Base-by-base conservation (phyloP, 2,888 invertebrate genomes). In the Erebia ligea region DNA sequence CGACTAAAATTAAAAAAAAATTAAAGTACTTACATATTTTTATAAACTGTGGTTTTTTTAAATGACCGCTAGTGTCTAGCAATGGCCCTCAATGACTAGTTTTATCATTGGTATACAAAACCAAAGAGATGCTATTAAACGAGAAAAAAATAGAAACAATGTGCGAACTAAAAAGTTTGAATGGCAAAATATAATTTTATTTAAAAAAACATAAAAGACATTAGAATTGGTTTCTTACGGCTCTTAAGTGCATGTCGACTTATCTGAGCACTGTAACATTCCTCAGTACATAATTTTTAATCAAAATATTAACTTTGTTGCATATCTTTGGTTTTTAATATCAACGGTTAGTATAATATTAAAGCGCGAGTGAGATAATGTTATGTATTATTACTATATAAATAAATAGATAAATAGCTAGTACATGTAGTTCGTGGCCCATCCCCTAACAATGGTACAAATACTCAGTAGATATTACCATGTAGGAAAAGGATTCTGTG, bases 391-490 rank as follows among this genome's bases (percentile, higher is more conserved):
- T 82, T 81, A 81, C 77, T 75, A 62, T 17, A 21, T 62, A 48
- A 62, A 21, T 48, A 45, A 21, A 48, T 62, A 45, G 2, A 19
- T 62, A 45, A 1, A 19, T 58, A 54, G 80, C 82, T 86, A 85
- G 85, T 75, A 69, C 64, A 70, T 84, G 81, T 84, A 82, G 79
- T 81, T 64, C 74, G 76, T 82, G 82, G 83, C 84, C 82, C 81
- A 86, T 84, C 83, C 83, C 83, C 84, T 83, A 77, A 84, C 83
- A 85, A 89, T 86, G 92, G 92, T 91, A 91, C 91, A 92, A 92
- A 92, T 91, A 91, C 91, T 92, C 90, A 88, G 85, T 89, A 88
- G 84, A 83, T 84, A 89, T 89, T 90, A 90, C 90, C 88, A 84
- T 82, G 76, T 80, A 82, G 78, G 80, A 77, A 72, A 73, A 25